Evolutionary conservation across 2,888 invertebrate genomes (phyloP), one percentile per base, ranked within the genome.

Genomic region (Carcina quercana): DNA sequence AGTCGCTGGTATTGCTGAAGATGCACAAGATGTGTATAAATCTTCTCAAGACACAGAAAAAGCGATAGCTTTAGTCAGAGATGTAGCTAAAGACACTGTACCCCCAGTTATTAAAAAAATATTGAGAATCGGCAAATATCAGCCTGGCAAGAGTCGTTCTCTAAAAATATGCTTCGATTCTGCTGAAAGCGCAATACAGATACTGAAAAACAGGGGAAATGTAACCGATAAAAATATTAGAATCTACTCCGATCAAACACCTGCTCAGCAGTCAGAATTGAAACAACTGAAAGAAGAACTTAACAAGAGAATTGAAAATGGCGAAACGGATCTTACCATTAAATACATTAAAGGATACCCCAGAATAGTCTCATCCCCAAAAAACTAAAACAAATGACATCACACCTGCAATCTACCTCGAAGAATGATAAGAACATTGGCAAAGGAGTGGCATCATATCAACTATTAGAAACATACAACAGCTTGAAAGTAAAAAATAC

Each of bases 61-160:
- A 21, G 21, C 5, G 3, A 21, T n/a, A n/a, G 21, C 10, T 6
- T n/a, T 21, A 21, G 10, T 3, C 5, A 6, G 10, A 21, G 21
- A 3, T 6, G n/a, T n/a, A 6, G 10, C 5, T 3, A n/a, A 21
- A 5, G 3, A 10, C n/a, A 20, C 26, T 27, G 26, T 15, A 10
- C 26, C 26, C n/a, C n/a, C n/a, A n/a, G n/a, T n/a, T n/a, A n/a
- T n/a, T 15, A 15, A n/a, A 5, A 27, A 27, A 27, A 27, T 27
- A 15, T 5, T 27, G 3, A 14, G 26, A 3, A 3, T 27, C 3
- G 26, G 26, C 13, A 27, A 27, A 10, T 27, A 27, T 10, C 13
- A 4, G 3, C 8, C 8, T 5, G n/a, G n/a, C 5, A 27, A 27
- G 15, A 8, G n/a, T 8, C 4, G 26, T 15, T 15, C 26, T 4